phyloP scores from a whole-genome alignment of 2,113 vertebrate genomes.

The Gambusia affinis region DNA sequence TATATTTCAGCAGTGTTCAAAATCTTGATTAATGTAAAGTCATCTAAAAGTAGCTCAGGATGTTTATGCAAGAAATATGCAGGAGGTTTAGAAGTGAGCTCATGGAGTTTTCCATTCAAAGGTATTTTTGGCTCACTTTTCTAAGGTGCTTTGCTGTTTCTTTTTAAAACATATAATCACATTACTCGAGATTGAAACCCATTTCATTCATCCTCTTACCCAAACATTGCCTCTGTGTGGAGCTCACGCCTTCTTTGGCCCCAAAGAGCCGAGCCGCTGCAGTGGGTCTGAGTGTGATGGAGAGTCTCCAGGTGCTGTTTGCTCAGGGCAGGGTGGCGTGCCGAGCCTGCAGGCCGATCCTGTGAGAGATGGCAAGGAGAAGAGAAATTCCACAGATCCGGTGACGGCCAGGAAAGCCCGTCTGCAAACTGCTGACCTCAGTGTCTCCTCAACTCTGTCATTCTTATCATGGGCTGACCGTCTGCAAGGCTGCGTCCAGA shows the following conservation, averaged over 20 bases:
- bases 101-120: conserved; percentile 3
- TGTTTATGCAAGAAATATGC: conserved; percentile 21
- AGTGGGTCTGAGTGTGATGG: conserved; percentile 46
- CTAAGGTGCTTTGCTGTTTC: not conserved
- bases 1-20: conserved; percentile 2
- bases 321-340: conserved; percentile 45
- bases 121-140: not conserved
- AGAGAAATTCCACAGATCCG: conserved; percentile 78
- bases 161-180: not conserved
- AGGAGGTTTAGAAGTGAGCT: conserved; percentile 19
- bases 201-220: conserved; percentile 21
- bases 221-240: conserved; percentile 31
- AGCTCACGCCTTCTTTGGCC: conserved; percentile 33
- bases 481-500: conserved; percentile 48
- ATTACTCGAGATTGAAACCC: not conserved
- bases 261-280: conserved; percentile 9
- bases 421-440: conserved; percentile 68
- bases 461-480: conserved; percentile 41
- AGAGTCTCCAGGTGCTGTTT: conserved; percentile 47
- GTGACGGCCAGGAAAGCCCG: conserved; percentile 57
- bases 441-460: conserved; percentile 40
- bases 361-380: conserved; percentile 62
- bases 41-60: conserved; percentile 6
- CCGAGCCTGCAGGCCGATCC: conserved; percentile 31
- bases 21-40: not conserved